Conservation (phyloP, 1,140 invertebrate genomes). For the Lepidurus couesii region DNA sequence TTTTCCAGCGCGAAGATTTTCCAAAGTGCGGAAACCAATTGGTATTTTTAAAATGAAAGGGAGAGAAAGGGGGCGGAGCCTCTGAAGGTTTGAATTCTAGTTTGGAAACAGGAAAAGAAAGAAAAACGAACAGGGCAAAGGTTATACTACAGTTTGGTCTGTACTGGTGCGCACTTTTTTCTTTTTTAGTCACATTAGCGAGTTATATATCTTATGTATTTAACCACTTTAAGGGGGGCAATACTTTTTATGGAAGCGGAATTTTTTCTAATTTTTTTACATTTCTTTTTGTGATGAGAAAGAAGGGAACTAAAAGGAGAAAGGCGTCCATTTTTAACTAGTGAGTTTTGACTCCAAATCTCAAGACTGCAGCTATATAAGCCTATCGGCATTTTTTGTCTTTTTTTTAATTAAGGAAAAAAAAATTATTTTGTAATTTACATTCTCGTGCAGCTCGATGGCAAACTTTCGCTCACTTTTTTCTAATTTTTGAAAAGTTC, state of each 20-base stretch:
- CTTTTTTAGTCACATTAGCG: conserved; percentile 10
- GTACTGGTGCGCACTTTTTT: conserved; percentile 7
- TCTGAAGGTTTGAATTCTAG: not conserved
- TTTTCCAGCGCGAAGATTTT: too few relatives aligned
- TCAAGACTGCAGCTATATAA: too few relatives aligned
- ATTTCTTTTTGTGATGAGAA: not conserved
- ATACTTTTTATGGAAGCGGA: not conserved
- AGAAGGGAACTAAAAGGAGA: not conserved
- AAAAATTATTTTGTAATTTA: conserved; percentile 2
- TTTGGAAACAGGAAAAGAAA: not conserved
- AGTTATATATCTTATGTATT: not conserved
- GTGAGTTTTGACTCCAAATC: too few relatives aligned
- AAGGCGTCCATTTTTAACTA: too few relatives aligned
- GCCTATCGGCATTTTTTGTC: too few relatives aligned
- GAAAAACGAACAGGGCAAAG: not conserved
- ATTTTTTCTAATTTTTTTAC: not conserved
- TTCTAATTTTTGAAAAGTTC: not conserved
- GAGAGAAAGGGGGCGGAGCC: conserved; percentile 4
- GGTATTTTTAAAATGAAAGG: not conserved
- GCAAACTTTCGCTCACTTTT: not conserved
- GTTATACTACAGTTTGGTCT: conserved; percentile 14
- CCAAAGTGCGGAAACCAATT: not conserved
- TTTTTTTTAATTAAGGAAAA: not conserved
- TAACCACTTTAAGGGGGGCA: not conserved
- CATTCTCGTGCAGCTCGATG: not conserved